A percentile compares a stretch with the other conserved stretches of the same genome.
Conservation (phyloP, 2,888 invertebrate species). For the Ashinkailepas kermadecensis region DNA sequence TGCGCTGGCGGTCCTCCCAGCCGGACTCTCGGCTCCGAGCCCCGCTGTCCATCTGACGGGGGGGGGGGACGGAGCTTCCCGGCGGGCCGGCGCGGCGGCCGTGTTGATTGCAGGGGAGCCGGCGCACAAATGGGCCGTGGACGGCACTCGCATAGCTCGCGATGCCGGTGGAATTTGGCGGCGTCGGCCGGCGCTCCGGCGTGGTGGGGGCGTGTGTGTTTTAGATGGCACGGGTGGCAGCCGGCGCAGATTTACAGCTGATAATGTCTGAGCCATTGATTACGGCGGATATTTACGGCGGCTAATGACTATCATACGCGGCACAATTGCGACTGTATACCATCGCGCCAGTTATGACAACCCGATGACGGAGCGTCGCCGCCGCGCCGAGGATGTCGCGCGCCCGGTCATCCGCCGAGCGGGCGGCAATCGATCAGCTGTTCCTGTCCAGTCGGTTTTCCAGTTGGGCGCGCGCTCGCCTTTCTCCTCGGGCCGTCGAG, state of each 20-base stretch:
- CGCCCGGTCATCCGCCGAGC: too few relatives aligned
- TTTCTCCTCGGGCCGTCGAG: too few relatives aligned
- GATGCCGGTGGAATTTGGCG: background rate
- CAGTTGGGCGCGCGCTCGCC: too few relatives aligned
- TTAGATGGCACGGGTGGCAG: background rate
- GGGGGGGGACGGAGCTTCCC: too few relatives aligned
- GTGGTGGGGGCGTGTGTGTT: constrained; percentile 6
- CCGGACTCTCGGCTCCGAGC: background rate
- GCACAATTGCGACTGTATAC: background rate
- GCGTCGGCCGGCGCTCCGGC: background rate
- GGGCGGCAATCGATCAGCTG: too few relatives aligned
- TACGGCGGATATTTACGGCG: background rate
- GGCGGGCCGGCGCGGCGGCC: background rate
- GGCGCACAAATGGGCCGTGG: background rate
- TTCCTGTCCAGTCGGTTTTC: too few relatives aligned
- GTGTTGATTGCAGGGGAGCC: background rate
- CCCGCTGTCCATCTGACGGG: too few relatives aligned
- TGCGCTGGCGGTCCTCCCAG: background rate
- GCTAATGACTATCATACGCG: background rate
- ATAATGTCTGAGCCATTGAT: background rate
- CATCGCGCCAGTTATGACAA: background rate
- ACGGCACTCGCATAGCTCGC: background rate
- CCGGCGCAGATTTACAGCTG: background rate
- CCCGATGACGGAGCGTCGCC: background rate
- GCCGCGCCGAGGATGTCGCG: too few relatives aligned